Percentiles rank a stretch among this genome's conserved stretches.
Conservation (phyloP, 2,797 vertebrate genomes). For the Synaphobranchus kaupii region DNA sequence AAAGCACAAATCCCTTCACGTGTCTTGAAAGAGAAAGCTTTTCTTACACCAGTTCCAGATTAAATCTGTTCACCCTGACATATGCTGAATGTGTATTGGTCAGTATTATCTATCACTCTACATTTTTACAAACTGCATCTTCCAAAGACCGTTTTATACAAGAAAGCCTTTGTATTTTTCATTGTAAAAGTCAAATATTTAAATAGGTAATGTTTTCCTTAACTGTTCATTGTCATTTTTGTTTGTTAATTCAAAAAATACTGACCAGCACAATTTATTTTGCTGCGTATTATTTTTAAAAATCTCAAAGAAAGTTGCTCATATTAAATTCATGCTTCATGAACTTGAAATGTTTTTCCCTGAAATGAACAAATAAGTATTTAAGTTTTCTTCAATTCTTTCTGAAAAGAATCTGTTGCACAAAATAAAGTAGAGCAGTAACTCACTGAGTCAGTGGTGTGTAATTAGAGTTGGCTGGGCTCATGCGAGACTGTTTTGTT, state of each 20-base stretch:
- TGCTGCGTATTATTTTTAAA: background rate
- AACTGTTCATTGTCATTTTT: background rate
- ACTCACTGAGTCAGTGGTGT: slow-evolving; percentile 32
- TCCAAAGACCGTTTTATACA: background rate
- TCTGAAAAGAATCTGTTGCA: slow-evolving; percentile 1
- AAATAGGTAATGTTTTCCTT: background rate
- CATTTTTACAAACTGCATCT: too few relatives aligned
- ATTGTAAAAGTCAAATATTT: background rate
- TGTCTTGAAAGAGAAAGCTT: background rate
- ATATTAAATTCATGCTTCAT: too few relatives aligned
- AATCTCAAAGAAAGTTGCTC: background rate
- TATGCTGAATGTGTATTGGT: background rate
- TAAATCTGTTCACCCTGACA: background rate
- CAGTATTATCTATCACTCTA: background rate
- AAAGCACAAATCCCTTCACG: too few relatives aligned
- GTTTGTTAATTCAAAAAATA: background rate
- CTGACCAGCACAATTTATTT: background rate
- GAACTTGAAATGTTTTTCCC: background rate
- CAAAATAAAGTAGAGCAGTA: too few relatives aligned
- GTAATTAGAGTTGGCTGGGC: slow-evolving; percentile 37
- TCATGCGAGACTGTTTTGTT: slow-evolving; percentile 47
- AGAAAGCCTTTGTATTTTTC: background rate
- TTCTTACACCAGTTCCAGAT: background rate
- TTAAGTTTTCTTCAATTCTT: background rate
- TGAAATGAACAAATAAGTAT: background rate